Percentiles rank a stretch among this genome's conserved stretches.
Conservation (phyloP, 2,797 vertebrate species). For the Sebastes iracundus region DNA sequence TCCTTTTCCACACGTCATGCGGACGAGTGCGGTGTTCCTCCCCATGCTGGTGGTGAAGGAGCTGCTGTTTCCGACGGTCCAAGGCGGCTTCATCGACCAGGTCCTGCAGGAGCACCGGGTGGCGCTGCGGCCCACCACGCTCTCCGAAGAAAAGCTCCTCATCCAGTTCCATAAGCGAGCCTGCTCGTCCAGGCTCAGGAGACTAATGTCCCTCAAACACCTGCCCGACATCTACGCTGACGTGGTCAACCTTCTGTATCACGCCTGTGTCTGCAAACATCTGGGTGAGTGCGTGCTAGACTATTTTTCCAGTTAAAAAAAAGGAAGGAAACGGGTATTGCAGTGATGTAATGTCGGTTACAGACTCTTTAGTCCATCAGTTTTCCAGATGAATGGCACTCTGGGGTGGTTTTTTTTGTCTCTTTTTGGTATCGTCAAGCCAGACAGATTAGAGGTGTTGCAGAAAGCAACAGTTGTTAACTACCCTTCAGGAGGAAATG, state of each 20-base stretch:
- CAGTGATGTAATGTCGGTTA: background rate
- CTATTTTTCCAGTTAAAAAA: background rate
- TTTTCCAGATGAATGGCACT: background rate
- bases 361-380: background rate
- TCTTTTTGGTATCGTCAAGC: background rate
- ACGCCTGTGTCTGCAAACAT: conserved; percentile 84
- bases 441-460: conserved; percentile 3
- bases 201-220: conserved; percentile 93
- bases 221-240: conserved; percentile 91
- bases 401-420: background rate
- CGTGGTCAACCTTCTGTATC: conserved; percentile 90
- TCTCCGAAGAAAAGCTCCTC: conserved; percentile 93
- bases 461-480: conserved; percentile 1
- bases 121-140: conserved; percentile 92
- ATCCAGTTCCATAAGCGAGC: conserved; percentile 87
- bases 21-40: conserved; percentile 91
- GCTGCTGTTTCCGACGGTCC: conserved; percentile 89
- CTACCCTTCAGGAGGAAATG: background rate
- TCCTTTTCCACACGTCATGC: conserved; percentile 93
- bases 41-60: conserved; percentile 97
- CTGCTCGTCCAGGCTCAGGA: conserved; percentile 92
- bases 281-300: conserved; percentile 85
- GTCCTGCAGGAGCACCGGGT: conserved; percentile 94
- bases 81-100: conserved; percentile 86
- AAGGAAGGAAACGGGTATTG: background rate